A percentile compares a stretch with the other conserved stretches of the same genome.
Conservation (phyloP, 2,888 invertebrate genomes). For the Molanna angustata region DNA sequence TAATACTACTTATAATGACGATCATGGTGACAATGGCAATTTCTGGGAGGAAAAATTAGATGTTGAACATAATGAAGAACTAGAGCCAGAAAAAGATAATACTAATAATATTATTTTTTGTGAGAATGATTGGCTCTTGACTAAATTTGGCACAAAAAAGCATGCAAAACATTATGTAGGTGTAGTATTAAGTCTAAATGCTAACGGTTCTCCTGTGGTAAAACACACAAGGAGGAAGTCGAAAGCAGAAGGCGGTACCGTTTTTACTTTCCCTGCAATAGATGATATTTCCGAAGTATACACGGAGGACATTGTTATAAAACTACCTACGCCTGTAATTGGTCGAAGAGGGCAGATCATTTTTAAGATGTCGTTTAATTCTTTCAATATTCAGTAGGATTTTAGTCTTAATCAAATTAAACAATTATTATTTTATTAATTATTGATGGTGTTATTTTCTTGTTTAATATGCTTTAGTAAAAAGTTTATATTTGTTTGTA, state of each 20-base stretch:
- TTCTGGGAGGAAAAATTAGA: conserved; percentile 10
- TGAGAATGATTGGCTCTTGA: conserved; percentile 8
- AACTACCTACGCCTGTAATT: conserved; percentile 23
- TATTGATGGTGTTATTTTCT: too few relatives aligned
- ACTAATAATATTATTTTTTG: conserved; percentile 16
- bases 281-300: conserved; percentile 24
- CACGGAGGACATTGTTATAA: conserved; percentile 21
- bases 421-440: too few relatives aligned
- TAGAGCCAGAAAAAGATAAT: conserved; percentile 23
- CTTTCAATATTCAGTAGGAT: conserved; percentile 18
- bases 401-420: too few relatives aligned
- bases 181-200: conserved; percentile 20
- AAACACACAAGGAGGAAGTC: conserved; percentile 25
- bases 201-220: conserved; percentile 21
- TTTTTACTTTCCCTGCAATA: conserved; percentile 21
- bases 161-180: too few relatives aligned
- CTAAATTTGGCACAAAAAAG: conserved; percentile 24
- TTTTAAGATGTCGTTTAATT: conserved; percentile 28
- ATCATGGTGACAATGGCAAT: conserved; percentile 22
- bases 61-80: conserved; percentile 23
- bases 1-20: conserved; percentile 7
- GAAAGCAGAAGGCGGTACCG: conserved; percentile 22
- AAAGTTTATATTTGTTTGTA: too few relatives aligned
- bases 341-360: conserved; percentile 25
- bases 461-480: too few relatives aligned